Percentiles rank a stretch among this genome's conserved stretches.
Evolutionary conservation across 2,113 vertebrate species (phyloP).

Genomic region (Canis aureus): DNA sequence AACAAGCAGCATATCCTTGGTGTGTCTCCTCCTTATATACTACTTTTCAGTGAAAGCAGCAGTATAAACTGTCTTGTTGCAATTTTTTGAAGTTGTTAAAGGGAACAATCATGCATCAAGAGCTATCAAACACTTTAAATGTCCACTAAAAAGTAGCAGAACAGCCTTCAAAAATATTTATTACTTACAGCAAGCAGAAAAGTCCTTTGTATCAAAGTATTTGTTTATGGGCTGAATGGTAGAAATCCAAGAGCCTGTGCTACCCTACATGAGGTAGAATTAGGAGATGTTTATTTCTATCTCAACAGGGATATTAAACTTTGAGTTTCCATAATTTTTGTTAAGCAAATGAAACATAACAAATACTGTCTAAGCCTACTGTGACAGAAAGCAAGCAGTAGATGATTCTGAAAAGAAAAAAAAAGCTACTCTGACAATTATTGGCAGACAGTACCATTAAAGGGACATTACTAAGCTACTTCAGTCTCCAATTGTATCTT

Average conservation of each 20-base stretch:
- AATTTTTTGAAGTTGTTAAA: slow-evolving; percentile 54
- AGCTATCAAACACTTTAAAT: slow-evolving; percentile 64
- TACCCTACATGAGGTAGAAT: background rate
- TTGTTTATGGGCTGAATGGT: slow-evolving; percentile 44
- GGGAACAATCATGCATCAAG: slow-evolving; percentile 69
- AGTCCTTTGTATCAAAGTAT: slow-evolving; percentile 60
- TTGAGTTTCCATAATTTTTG: background rate
- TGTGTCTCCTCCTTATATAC: background rate
- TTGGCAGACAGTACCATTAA: background rate
- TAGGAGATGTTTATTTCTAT: background rate
- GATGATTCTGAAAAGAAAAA: slow-evolving; percentile 24
- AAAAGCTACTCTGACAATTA: background rate
- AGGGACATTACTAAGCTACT: slow-evolving; percentile 12
- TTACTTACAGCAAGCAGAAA: slow-evolving; percentile 55
- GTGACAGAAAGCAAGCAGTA: background rate
- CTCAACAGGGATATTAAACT: background rate
- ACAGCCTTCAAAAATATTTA: slow-evolving; percentile 50
- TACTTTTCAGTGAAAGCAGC: slow-evolving; percentile 64
- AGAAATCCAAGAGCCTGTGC: slow-evolving; percentile 1
- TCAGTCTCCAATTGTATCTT: background rate
- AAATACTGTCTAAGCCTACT: background rate
- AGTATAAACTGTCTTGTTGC: slow-evolving; percentile 50
- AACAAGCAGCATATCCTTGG: background rate
- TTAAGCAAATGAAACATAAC: background rate
- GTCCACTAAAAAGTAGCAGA: slow-evolving; percentile 51